A percentile compares a stretch with the other conserved stretches of the same genome.
phyloP scores from a whole-genome alignment of 2,797 vertebrate species.

The Gymnothorax javanicus region DNA sequence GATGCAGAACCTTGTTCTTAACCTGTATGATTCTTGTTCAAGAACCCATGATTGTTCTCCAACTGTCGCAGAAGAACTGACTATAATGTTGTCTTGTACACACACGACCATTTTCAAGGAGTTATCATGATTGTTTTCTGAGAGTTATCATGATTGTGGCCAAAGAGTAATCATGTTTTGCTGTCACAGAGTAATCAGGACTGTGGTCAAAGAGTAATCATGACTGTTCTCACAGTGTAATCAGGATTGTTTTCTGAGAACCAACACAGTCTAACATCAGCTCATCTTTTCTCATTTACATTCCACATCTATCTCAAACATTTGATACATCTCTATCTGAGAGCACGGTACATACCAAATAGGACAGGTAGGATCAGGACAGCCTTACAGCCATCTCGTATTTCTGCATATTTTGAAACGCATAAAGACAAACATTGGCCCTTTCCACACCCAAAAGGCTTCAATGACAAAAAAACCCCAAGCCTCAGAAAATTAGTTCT shows the following conservation, averaged over 20 bases:
- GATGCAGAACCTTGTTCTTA: neutral
- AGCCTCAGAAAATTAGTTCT: neutral
- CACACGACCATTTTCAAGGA: neutral
- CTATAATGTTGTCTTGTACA: too few relatives aligned
- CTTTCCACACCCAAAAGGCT: neutral
- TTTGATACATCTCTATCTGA: conserved; percentile 34
- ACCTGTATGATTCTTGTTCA: conserved; percentile 52
- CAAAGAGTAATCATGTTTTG: too few relatives aligned
- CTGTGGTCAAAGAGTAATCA: neutral
- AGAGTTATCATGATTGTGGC: neutral
- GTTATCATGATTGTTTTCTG: neutral
- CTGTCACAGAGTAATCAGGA: neutral
- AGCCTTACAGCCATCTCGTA: neutral
- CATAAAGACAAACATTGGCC: neutral
- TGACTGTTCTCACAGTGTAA: neutral
- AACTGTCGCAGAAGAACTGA: too few relatives aligned
- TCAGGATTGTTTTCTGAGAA: neutral
- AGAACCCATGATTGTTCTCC: neutral
- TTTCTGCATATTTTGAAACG: conserved; percentile 6
- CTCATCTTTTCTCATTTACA: conserved; percentile 46
- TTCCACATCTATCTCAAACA: conserved; percentile 56
- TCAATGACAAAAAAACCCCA: neutral
- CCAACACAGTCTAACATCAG: conserved; percentile 38
- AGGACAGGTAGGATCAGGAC: neutral
- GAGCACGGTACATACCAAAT: conserved; percentile 27